phyloP scores from a whole-genome alignment of 1,140 invertebrate genomes.

The Diuraphis noxia region DNA sequence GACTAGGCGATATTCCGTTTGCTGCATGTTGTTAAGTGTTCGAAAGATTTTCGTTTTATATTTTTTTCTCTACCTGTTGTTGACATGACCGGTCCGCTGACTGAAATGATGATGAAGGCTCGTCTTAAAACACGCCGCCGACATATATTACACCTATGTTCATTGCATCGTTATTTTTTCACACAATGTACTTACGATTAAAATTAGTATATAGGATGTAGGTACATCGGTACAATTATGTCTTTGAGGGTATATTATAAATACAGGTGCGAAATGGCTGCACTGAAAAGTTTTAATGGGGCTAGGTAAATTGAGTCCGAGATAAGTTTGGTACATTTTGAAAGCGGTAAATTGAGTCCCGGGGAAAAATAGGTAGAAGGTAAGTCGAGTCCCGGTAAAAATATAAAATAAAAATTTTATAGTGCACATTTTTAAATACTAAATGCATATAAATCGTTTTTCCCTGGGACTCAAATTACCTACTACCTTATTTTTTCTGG shows the following conservation, averaged over 20 bases:
- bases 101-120: conserved; percentile 53
- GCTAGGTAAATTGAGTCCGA: too few species aligned
- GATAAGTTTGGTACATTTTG: too few species aligned
- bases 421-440: too few species aligned
- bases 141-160: conserved; percentile 52
- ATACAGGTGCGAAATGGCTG: not conserved
- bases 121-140: conserved; percentile 51
- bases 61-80: conserved; percentile 52
- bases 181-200: conserved; percentile 24
- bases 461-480: too few species aligned
- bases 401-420: too few species aligned
- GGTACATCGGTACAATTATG: not conserved
- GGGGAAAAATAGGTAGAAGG: too few species aligned
- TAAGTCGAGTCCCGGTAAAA: too few species aligned
- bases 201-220: not conserved
- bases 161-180: conserved; percentile 27
- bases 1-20: conserved; percentile 46
- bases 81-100: conserved; percentile 46
- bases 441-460: too few species aligned
- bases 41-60: conserved; percentile 52
- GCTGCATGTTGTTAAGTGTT: conserved; percentile 51
- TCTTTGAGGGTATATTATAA: not conserved
- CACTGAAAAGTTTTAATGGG: not conserved
- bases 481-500: too few species aligned
- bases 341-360: too few species aligned